Base-by-base conservation (phyloP, 2,888 invertebrate species). In the Eutolmus rufibarbis region DNA sequence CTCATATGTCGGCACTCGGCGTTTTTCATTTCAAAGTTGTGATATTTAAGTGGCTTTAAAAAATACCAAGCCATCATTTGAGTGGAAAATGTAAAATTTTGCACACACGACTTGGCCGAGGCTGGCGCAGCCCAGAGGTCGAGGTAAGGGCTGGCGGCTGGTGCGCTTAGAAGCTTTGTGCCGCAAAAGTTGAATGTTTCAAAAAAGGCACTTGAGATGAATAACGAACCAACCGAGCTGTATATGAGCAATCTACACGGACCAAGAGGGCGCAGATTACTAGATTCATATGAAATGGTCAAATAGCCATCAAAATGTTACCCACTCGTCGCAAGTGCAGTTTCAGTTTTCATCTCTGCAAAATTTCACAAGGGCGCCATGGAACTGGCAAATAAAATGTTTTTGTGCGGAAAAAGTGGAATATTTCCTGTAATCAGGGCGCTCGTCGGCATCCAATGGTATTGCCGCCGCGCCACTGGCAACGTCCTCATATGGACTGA, bases 251-350 rank as follows among this genome's bases (percentile, higher is more conserved):
- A 82, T 82, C 57, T 82, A 57, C 82, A 66, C 66, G 34, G 34
- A n/a, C 81, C 57, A 81, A 81, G 81, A 57, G 82, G 66, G 23
- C 51, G 37, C 82, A 66, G 82, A 82, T 82, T 82, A 82, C 82
- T 57, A 82, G 82, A 82, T 82, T 82, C 82, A 82, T 82, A 82
- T 82, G 82, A 82, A 82, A 82, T 82, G 82, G 82, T 82, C 82
- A 82, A 82, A 82, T 82, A 82, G 57, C 82, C 57, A 82, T 82
- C 82, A 82, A 82, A 82, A 82, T 82, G 82, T 82, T 82, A n/a
- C 57, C 82, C 82, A 82, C 82, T 82, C 57, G 37, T 82, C 57
- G 57, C 57, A 82, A 82, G 82, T 82, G 82, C 82, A 82, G 82
- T 82, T 82, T 82, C 82, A 82, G 82, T 57, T 82, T 82, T 82